Conservation (phyloP, 2,888 invertebrate species). For the Drosophila prolongata region DNA sequence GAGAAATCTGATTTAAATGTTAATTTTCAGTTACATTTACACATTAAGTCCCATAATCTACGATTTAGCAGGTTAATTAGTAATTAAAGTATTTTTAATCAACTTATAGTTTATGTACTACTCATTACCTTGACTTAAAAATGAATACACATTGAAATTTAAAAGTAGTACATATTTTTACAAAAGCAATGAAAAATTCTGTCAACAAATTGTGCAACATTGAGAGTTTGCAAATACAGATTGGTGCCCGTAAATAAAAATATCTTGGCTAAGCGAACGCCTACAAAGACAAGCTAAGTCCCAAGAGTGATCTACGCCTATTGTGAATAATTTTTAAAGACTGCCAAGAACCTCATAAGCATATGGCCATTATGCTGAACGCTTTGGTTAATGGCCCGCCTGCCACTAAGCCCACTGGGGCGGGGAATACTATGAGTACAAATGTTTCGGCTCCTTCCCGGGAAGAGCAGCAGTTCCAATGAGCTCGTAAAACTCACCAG, state of each 20-base stretch:
- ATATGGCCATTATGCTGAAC: conserved; percentile 64
- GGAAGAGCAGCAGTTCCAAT: conserved; percentile 22
- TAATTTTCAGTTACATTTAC: not conserved
- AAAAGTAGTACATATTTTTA: too few species aligned
- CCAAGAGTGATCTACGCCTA: conserved; percentile 40
- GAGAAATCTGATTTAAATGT: not conserved
- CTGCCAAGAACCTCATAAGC: conserved; percentile 65
- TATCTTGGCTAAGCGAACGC: conserved; percentile 36
- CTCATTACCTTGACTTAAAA: too few species aligned
- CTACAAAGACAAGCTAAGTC: conserved; percentile 23
- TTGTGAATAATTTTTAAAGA: conserved; percentile 56
- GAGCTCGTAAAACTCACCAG: conserved; percentile 44
- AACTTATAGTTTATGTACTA: too few species aligned
- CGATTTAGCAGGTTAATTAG: too few species aligned
- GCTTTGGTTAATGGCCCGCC: conserved; percentile 60
- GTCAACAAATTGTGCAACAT: conserved; percentile 12
- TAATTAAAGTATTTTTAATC: too few species aligned
- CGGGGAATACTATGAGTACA: conserved; percentile 1
- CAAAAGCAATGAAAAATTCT: not conserved
- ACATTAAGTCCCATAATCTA: too few species aligned
- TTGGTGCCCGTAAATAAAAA: conserved; percentile 9
- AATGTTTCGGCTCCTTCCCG: not conserved
- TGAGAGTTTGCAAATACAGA: conserved; percentile 5
- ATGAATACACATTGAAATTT: too few species aligned
- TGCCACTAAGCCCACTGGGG: conserved; percentile 27